Evolutionary conservation across 2,797 vertebrate genomes (phyloP), one percentile per base, ranked within the genome.

Genomic region (Gymnoscopelus braueri): DNA sequence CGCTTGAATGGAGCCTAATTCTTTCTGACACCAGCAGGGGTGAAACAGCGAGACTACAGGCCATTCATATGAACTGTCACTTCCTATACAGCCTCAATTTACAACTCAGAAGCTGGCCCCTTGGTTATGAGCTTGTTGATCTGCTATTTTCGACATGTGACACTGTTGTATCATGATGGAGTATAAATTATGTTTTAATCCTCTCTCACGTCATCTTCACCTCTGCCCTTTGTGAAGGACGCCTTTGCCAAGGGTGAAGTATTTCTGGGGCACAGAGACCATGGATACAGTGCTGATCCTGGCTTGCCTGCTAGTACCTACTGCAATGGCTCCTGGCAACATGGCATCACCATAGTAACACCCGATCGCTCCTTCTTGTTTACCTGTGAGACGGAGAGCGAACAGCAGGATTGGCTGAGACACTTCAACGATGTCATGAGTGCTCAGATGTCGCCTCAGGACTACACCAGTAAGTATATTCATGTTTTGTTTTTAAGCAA

Each of bases 241-340:
- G 96, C 96, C 0, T 97, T 96, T 80, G 95, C 96, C 67, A 97
- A 96, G 84, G 96, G 96, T 0, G 96, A 98, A 65, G 95, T 95
- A 14, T 98, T 97, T 73, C 76, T 98, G 71, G 96, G 96, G 24
- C 94, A 93, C 88, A 74, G 63, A 19, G 94, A 95, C 60, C 91
- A 94, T 2, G 95, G 94, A 0, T 98, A 97, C 75, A 88, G 83
- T 0, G 92, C 86, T 35, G 80, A 75, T 5, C 58, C 90, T 0
- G 95, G 95, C 14, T 73, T 96, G n/a, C 94, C 95, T 0, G 13
- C 82, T 0, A 91, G 90, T 57, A 92, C 92, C 24, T 88, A 95
- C 82, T 92, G 92, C 71, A 95, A 92, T 61, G 91, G 95, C 4
- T 75, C 88, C 69, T 97, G 96, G 95, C 93, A 91, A 12, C 71